These are phyloP conservation scores for Eumacrocentrus americanus DNA, from an alignment of 2,888 invertebrate genomes.

Conservation along the genomic window DNA sequence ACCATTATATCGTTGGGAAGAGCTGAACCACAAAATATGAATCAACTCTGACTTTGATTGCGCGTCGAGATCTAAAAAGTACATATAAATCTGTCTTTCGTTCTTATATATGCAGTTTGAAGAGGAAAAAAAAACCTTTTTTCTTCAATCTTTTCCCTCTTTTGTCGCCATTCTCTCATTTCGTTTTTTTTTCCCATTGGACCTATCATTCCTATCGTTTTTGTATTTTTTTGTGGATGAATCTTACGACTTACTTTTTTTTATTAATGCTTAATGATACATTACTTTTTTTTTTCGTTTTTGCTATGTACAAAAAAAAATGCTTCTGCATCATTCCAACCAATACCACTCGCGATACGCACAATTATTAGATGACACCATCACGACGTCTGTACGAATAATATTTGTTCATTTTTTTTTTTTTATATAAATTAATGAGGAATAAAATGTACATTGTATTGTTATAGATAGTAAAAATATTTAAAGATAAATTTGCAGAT, in stretches of 20 bases:
- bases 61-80: slow-evolving; percentile 38
- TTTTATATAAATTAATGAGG: slow-evolving; percentile 1
- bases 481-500: neutral
- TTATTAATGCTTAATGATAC: slow-evolving; percentile 55
- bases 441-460: slow-evolving; percentile 16
- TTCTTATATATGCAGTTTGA: slow-evolving; percentile 39
- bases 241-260: slow-evolving; percentile 42
- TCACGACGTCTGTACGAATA: no score
- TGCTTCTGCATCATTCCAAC: slow-evolving; percentile 23
- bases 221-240: slow-evolving; percentile 32
- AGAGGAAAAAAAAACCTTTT: slow-evolving; percentile 36
- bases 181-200: slow-evolving; percentile 7
- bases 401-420: no score
- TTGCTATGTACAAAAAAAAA: slow-evolving; percentile 25
- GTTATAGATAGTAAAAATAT: neutral
- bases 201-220: slow-evolving; percentile 26
- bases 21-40: slow-evolving; percentile 44
- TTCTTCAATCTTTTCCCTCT: slow-evolving; percentile 16
- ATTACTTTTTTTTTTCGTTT: slow-evolving; percentile 32
- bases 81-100: slow-evolving; percentile 32
- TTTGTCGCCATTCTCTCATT: neutral
- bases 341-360: slow-evolving; percentile 34
- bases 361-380: no score
- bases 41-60: slow-evolving; percentile 46
- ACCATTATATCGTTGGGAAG: slow-evolving; percentile 44